Conservation (phyloP, 2,113 vertebrate genomes). For the Lamprotornis superbus region DNA sequence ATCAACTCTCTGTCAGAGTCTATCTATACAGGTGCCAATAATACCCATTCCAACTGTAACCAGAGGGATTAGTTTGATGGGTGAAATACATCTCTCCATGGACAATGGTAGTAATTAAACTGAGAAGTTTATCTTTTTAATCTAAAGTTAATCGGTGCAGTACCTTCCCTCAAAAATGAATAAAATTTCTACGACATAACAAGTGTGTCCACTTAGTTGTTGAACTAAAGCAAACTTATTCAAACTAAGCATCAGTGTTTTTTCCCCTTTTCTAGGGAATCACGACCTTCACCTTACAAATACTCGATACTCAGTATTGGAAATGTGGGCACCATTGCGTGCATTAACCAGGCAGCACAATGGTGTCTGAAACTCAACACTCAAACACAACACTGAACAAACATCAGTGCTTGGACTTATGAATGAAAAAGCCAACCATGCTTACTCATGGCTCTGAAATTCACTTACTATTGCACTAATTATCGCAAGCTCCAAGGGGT, state of each 20-base stretch:
- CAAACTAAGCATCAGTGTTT: background rate
- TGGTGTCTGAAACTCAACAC: background rate
- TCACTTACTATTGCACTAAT: background rate
- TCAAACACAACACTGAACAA: background rate
- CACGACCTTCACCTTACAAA: background rate
- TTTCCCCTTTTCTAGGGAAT: background rate
- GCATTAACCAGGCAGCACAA: background rate
- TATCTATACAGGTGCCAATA: background rate
- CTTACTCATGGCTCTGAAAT: background rate
- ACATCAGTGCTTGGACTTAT: background rate
- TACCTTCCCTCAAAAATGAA: background rate
- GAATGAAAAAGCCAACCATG: background rate
- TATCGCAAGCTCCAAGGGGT: background rate
- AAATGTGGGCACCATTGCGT: background rate
- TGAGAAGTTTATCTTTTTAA: background rate
- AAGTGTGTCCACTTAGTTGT: background rate
- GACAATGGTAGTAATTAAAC: background rate
- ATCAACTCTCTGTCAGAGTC: background rate
- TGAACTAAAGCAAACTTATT: background rate
- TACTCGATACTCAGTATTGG: background rate
- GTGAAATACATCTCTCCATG: background rate
- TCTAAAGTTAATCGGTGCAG: background rate
- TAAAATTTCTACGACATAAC: background rate
- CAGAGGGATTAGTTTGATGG: background rate
- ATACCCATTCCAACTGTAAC: background rate